These are phyloP conservation scores for Ibycter americanus DNA, from an alignment of 2,797 vertebrate species.

Conservation along the genomic window DNA sequence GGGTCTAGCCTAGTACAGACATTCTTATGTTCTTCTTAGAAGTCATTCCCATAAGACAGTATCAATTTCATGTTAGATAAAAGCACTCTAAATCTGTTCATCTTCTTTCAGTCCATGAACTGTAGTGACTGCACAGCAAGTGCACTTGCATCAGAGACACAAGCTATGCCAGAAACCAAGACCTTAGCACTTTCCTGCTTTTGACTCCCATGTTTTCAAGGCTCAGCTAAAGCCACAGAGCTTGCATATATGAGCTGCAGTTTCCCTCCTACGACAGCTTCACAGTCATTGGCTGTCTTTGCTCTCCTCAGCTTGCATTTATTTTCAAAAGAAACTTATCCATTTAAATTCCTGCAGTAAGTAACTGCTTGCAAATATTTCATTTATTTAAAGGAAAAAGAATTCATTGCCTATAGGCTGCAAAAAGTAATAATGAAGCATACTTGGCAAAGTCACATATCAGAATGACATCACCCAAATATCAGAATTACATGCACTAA, in stretches of 20 bases:
- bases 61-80: conserved; percentile 30
- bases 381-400: conserved; percentile 9
- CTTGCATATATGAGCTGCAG: background rate
- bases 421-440: background rate
- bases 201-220: background rate
- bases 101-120: background rate
- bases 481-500: background rate
- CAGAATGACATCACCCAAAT: background rate
- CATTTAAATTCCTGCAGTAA: conserved; percentile 13
- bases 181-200: background rate
- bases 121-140: conserved; percentile 8
- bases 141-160: background rate
- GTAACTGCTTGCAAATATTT: conserved; percentile 44
- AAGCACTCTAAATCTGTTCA: conserved; percentile 19
- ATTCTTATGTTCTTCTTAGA: background rate
- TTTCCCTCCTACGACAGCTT: background rate
- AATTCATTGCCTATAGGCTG: background rate
- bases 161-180: background rate
- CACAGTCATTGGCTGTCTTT: background rate
- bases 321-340: conserved; percentile 13
- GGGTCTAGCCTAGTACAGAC: background rate
- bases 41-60: conserved; percentile 18
- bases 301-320: background rate
- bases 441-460: background rate
- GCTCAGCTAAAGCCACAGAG: background rate